Conservation (phyloP, 2,888 invertebrate genomes). For the Xylota sylvarum region DNA sequence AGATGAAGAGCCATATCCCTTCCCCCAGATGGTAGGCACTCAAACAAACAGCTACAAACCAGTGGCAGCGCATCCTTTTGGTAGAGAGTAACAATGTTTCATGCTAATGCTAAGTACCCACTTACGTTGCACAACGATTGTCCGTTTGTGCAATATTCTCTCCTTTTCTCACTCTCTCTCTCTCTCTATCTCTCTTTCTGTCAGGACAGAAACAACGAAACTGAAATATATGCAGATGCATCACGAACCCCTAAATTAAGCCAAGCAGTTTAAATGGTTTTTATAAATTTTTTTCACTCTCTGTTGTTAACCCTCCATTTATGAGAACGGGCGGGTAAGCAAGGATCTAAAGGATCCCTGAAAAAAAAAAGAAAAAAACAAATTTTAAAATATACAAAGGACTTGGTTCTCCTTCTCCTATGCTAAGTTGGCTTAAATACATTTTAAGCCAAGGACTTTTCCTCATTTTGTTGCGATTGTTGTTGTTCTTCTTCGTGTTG, state of each 20-base stretch:
- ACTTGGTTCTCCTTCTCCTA: slow-evolving; percentile 25
- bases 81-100: slow-evolving; percentile 59
- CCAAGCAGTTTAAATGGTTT: slow-evolving; percentile 51
- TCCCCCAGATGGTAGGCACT: slow-evolving; percentile 16
- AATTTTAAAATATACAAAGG: slow-evolving; percentile 48
- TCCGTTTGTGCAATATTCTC: slow-evolving; percentile 58
- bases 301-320: slow-evolving; percentile 40
- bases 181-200: background rate
- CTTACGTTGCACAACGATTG: slow-evolving; percentile 60
- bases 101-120: slow-evolving; percentile 75
- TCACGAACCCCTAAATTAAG: slow-evolving; percentile 68
- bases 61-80: slow-evolving; percentile 13
- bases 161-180: background rate
- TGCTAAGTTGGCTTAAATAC: slow-evolving; percentile 64
- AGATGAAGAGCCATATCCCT: background rate
- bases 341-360: slow-evolving; percentile 26
- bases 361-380: background rate
- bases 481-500: slow-evolving; percentile 29
- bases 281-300: background rate
- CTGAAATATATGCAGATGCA: slow-evolving; percentile 59
- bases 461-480: slow-evolving; percentile 47
- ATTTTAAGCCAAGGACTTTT: slow-evolving; percentile 72
- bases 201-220: background rate
- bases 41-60: slow-evolving; percentile 6
- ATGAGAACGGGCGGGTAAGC: slow-evolving; percentile 1